A percentile compares a stretch with the other conserved stretches of the same genome.
Conservation (phyloP, 2,888 invertebrate species). For the Pyrochroa serraticornis region DNA sequence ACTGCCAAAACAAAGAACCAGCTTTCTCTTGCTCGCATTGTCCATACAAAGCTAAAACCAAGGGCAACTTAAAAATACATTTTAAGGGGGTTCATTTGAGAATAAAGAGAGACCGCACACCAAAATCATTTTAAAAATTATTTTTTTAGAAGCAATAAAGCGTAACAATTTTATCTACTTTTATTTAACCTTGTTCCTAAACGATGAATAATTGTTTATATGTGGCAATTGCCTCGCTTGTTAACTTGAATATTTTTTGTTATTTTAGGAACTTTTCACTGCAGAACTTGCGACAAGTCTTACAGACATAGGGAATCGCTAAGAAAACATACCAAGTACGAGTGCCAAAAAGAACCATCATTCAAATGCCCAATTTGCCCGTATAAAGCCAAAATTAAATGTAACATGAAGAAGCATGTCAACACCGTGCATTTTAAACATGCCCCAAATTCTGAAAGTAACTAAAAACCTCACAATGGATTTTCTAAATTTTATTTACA, state of each 20-base stretch:
- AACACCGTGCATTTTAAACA: slow-evolving; percentile 9
- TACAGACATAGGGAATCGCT: slow-evolving; percentile 39
- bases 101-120: slow-evolving; percentile 4
- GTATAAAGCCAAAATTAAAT: slow-evolving; percentile 26
- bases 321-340: slow-evolving; percentile 39
- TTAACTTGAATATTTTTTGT: background rate
- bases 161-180: background rate
- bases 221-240: slow-evolving; percentile 12
- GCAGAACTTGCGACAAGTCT: slow-evolving; percentile 34
- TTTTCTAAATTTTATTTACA: too few species aligned
- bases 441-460: background rate
- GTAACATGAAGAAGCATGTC: slow-evolving; percentile 30
- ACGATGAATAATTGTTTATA: too few species aligned
- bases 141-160: too few species aligned
- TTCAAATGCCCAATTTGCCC: slow-evolving; percentile 24
- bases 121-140: background rate
- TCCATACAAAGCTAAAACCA: slow-evolving; percentile 31
- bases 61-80: slow-evolving; percentile 36
- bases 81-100: slow-evolving; percentile 34
- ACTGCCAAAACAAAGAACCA: slow-evolving; percentile 52
- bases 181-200: slow-evolving; percentile 8
- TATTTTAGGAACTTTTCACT: slow-evolving; percentile 5
- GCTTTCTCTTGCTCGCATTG: slow-evolving; percentile 51
- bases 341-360: slow-evolving; percentile 33
- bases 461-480: too few species aligned